Evolutionary conservation across 2,113 vertebrate species (phyloP).

Genomic region (Urocolius indicus): DNA sequence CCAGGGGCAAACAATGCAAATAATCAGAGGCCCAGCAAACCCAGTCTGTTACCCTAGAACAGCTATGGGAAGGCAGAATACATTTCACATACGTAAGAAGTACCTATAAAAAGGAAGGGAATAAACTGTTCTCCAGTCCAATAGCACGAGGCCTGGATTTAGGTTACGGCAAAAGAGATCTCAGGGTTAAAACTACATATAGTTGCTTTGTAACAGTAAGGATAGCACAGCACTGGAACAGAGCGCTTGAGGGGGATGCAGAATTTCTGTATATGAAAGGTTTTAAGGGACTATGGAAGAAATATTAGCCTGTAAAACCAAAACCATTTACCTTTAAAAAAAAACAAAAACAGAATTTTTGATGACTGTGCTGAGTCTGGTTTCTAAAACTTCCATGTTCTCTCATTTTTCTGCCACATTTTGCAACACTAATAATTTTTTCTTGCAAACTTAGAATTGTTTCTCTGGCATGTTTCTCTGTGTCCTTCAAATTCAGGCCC

Average conservation of each 20-base stretch:
- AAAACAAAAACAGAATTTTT: background rate
- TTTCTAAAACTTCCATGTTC: background rate
- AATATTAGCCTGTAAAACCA: background rate
- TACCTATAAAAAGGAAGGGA: background rate
- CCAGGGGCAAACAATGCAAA: background rate
- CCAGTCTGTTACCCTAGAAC: background rate
- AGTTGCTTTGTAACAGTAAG: background rate
- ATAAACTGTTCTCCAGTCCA: background rate
- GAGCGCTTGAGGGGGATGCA: background rate
- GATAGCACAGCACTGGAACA: background rate
- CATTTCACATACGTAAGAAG: background rate
- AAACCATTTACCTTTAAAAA: background rate
- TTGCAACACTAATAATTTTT: background rate
- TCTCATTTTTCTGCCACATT: background rate
- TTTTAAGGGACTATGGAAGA: background rate
- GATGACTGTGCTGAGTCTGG: background rate
- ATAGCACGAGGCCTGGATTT: background rate
- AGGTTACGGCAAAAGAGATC: background rate
- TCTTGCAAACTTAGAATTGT: background rate
- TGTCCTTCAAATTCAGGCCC: background rate
- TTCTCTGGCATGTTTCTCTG: background rate
- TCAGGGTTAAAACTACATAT: background rate
- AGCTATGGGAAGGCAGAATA: background rate
- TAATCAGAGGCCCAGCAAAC: background rate
- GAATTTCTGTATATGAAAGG: background rate